Evolutionary conservation across 2,888 invertebrate genomes (phyloP).

Genomic region (Ceraclea dissimilis): DNA sequence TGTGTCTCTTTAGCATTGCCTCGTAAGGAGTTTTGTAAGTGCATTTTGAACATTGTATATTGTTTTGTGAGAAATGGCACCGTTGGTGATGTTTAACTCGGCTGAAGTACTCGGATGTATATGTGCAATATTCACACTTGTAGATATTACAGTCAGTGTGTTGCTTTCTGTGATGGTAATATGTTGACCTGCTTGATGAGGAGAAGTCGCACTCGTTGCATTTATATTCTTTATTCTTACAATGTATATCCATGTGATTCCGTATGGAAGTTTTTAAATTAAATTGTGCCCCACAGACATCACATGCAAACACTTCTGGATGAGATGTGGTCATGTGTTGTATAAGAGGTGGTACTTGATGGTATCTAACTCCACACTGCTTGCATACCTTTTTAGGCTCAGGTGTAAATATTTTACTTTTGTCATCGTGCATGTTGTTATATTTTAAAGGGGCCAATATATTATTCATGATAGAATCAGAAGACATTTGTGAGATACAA

Average conservation of each 20-base stretch:
- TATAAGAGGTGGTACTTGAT: not conserved
- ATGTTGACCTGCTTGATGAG: not conserved
- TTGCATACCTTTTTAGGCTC: not conserved
- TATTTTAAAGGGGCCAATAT: not conserved
- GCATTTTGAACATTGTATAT: not conserved
- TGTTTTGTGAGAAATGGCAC: not conserved
- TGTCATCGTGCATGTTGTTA: not conserved
- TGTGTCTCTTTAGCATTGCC: not conserved
- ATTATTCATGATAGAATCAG: not conserved
- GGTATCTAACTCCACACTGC: not conserved
- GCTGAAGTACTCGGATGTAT: not conserved
- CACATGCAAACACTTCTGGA: not conserved
- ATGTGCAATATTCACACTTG: not conserved
- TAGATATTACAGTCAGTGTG: not conserved
- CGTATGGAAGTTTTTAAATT: not conserved
- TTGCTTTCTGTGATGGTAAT: not conserved
- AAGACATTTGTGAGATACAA: not conserved
- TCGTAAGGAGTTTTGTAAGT: slow-evolving; percentile 1
- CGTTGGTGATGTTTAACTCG: not conserved
- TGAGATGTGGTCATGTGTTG: not conserved
- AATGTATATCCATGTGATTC: not conserved
- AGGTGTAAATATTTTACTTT: not conserved
- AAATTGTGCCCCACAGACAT: not conserved
- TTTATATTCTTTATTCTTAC: not conserved
- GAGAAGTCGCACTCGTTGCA: not conserved